Evolutionary conservation across 2,113 vertebrate genomes (phyloP), one percentile per base, ranked within the genome.

Genomic region (Anthoscopus minutus): DNA sequence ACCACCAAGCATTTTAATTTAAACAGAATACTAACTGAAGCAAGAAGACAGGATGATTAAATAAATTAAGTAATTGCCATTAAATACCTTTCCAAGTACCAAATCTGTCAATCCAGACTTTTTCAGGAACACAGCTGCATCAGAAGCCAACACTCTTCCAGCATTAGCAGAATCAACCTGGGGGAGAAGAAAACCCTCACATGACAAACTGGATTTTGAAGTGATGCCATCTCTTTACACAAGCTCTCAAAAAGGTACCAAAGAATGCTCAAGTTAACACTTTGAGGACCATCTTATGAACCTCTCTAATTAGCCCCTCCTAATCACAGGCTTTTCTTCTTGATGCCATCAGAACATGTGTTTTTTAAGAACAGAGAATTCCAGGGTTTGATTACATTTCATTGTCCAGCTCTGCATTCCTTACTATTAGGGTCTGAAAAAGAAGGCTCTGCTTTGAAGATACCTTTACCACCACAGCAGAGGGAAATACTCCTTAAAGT

Each of bases 41-140:
- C 19, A 84, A 86, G 23, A 79, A 81, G 31, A 69, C 15, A 60
- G 24, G 16, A 72, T 65, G 51, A 80, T 80, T 53, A 91, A 83
- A 22, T 14, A 47, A 45, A 69, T 79, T 44, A 88, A 70, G 9
- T 15, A 53, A 45, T 5, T 30, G 15, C 44, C 42, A 65, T 74
- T 79, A 97, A 95, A 95, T 98, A 99, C 99, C 98, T 99, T 99
- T 89, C 99, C 99, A 89, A 99, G 98, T 77, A 99, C 98, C 92
- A 99, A 96, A 96, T 99, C 99, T 69, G 99, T 98, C 95, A 99
- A 97, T 24, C 98, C 99, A 50, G 99, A 99, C 96, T 97, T 99
- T 96, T 99, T 99, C 95, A 99, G 96, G 97, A 99, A 99, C 78
- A 98, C 94, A 93, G 99, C 99, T 76, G 99, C 99, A 97, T 99